Evolutionary conservation across 2,113 vertebrate species (phyloP).

Genomic region (Melierax canorus): DNA sequence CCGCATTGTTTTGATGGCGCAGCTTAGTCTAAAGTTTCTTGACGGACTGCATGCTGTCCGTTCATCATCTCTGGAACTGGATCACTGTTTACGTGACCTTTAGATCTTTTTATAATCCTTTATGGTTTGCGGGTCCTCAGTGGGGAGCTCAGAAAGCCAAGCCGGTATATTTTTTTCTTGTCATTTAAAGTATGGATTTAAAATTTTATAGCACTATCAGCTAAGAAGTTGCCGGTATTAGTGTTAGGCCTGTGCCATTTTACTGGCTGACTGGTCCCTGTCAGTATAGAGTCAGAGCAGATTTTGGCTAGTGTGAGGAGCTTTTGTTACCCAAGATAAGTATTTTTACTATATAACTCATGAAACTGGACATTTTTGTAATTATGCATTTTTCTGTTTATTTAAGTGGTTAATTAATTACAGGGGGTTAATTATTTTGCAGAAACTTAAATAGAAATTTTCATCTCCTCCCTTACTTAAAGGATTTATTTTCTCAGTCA

Average conservation of each 20-base stretch:
- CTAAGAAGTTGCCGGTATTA: background rate
- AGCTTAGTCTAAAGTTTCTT: background rate
- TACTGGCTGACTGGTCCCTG: background rate
- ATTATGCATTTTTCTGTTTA: background rate
- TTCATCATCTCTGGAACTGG: background rate
- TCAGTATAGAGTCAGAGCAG: background rate
- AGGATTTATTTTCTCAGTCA: background rate
- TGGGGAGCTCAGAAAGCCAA: background rate
- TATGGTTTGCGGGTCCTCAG: background rate
- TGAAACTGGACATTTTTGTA: background rate
- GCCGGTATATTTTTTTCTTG: background rate
- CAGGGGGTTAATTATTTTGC: background rate
- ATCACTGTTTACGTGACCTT: background rate
- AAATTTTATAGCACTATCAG: background rate
- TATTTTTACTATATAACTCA: background rate
- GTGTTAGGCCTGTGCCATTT: background rate
- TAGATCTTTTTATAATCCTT: background rate
- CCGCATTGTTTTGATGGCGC: background rate
- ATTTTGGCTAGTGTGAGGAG: background rate
- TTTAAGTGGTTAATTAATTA: background rate
- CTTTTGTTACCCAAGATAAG: background rate
- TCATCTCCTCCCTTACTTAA: background rate
- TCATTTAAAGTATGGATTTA: background rate
- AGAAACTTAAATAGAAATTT: background rate
- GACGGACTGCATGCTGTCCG: background rate